phyloP scores from a whole-genome alignment of 2,797 vertebrate species.

The Gymnopithys bicolor region DNA sequence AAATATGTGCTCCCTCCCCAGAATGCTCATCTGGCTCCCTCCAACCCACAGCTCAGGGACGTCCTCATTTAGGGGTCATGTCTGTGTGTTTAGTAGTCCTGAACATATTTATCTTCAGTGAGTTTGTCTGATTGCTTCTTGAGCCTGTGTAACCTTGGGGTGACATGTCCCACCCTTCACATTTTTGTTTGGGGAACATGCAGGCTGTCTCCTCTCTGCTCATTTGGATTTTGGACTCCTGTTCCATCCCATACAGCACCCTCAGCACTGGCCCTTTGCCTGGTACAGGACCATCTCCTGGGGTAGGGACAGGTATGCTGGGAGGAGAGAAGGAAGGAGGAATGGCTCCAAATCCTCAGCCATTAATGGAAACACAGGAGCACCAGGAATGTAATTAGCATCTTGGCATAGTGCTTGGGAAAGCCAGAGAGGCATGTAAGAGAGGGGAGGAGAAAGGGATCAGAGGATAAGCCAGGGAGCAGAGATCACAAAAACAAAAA shows the following conservation, averaged over 20 bases:
- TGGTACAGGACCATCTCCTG: not conserved
- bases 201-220: not conserved
- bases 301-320: not conserved
- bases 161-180: not conserved
- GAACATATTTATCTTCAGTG: not conserved
- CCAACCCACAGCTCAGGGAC: not conserved
- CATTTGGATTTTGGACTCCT: fast-evolving
- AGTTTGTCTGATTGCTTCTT: slow-evolving; percentile 1
- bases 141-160: not conserved
- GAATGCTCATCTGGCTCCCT: not conserved
- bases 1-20: not conserved
- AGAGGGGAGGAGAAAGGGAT: slow-evolving; percentile 22
- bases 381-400: not conserved
- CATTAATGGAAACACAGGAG: slow-evolving; percentile 12
- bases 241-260: not conserved
- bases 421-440: slow-evolving; percentile 22
- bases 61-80: not conserved
- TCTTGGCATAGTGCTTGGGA: slow-evolving; percentile 52
- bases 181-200: not conserved
- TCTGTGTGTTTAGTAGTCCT: not conserved
- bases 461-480: slow-evolving; percentile 16
- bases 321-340: not conserved
- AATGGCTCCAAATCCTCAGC: not conserved
- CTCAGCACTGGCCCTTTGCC: not conserved
- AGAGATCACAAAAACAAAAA: slow-evolving; percentile 37